Base-by-base conservation (phyloP, 2,888 invertebrate species). In the Mylabris sibirica region DNA sequence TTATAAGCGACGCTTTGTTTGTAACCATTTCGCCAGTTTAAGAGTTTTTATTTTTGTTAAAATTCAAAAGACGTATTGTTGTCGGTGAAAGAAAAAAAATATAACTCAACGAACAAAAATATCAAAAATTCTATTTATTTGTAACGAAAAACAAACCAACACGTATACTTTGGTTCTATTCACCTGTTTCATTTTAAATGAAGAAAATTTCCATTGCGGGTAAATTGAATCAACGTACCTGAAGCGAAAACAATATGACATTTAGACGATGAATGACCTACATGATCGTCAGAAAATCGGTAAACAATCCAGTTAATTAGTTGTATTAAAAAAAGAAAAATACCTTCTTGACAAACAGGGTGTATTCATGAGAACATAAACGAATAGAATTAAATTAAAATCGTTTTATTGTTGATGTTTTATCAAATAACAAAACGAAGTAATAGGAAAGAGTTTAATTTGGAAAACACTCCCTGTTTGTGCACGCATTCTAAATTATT, bases 401-500 rank as follows among this genome's bases (percentile, higher is more conserved):
- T 0, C 11, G 8, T 9, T 49, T 20, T 20, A 20, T 9, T 20
- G 9, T 20, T 8, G 4, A 8, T 6, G 3, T 9, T 49, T 11
- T 20, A 49, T 44, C 6, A 49, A 49, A 49, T 20, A 22, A 20
- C 5, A 44, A 44, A 4, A 4, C 4, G 17, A 44, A 44, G 3
- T 17, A 22, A 22, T 49, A 20, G 20, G 2, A 5, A 20, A 20
- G 20, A 20, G 20, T 49, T 49, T 41, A 14, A n/a, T 14, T 41
- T 1, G 17, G 17, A 49, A 11, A 20, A 49, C 49, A 49, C 49
- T 20, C 49, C 49, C 20, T 20, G 49, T 49, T 49, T 22, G 49
- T 20, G 9, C 49, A 49, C 49, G 49, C 49, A 49, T 20, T 49
- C 20, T 49, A 49, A 49, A 49, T 20, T 49, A 20, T 49, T 49